Percentiles rank a stretch among this genome's conserved stretches.
These are phyloP conservation scores for Plagodis pulveraria DNA, from an alignment of 2,888 invertebrate species.

Conservation along the genomic window DNA sequence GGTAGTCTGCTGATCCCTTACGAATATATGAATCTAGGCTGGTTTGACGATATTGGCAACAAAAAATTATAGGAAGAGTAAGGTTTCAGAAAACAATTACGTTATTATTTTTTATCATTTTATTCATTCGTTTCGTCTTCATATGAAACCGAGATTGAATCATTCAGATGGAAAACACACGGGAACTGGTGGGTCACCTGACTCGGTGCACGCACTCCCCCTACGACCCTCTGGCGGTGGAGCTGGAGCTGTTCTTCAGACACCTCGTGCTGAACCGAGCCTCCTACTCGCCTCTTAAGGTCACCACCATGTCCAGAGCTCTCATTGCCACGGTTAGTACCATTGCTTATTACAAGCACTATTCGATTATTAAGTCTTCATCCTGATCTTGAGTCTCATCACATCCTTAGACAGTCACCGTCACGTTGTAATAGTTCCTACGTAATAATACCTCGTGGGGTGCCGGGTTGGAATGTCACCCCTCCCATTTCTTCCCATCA, in stretches of 20 bases:
- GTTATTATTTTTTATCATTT: no score
- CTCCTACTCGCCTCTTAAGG: conserved; percentile 70
- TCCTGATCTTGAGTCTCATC: not conserved
- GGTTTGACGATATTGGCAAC: no score
- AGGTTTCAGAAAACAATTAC: no score
- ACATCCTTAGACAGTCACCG: not conserved
- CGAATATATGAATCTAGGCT: no score
- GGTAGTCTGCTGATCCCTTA: no score
- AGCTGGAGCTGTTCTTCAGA: conserved; percentile 69
- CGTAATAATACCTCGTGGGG: no score
- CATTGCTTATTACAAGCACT: not conserved
- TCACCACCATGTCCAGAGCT: conserved; percentile 68
- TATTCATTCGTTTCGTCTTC: no score
- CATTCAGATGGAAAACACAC: conserved; percentile 40
- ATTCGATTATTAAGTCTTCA: not conserved
- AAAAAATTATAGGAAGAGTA: no score
- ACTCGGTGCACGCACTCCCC: conserved; percentile 48
- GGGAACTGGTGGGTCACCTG: conserved; percentile 39
- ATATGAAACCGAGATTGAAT: no score
- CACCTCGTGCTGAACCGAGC: conserved; percentile 67
- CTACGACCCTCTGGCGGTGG: conserved; percentile 52
- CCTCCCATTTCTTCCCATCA: no score
- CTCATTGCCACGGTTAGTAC: conserved; percentile 49
- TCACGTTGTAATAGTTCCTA: no score
- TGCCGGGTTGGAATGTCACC: no score